phyloP scores from a whole-genome alignment of 2,888 invertebrate genomes.

The Amphipyra berbera region DNA sequence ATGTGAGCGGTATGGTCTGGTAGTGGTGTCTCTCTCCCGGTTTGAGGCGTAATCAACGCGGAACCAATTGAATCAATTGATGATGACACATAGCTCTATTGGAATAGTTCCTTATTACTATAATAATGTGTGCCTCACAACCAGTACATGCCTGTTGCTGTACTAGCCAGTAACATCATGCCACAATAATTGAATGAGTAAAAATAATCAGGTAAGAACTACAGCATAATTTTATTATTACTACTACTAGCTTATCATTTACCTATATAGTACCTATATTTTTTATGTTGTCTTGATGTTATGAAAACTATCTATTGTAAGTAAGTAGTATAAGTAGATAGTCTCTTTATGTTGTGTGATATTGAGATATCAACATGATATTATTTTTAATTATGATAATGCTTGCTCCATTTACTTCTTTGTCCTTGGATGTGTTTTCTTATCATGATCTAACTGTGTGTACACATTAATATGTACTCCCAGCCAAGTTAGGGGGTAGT shows the following conservation, averaged over 20 bases:
- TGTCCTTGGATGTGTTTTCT: not conserved
- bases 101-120: conserved; percentile 15
- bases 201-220: not conserved
- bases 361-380: conserved; percentile 36
- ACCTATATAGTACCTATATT: too few relatives aligned
- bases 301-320: conserved; percentile 18
- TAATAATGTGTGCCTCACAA: not conserved
- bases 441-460: not conserved
- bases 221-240: not conserved
- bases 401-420: conserved; percentile 1
- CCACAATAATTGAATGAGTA: not conserved
- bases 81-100: conserved; percentile 39
- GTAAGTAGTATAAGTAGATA: conserved; percentile 32
- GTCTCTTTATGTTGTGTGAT: conserved; percentile 18
- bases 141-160: not conserved
- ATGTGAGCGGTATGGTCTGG: conserved; percentile 1
- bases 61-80: conserved; percentile 63
- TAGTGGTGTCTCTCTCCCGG: not conserved
- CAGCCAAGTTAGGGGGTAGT: not conserved
- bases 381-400: conserved; percentile 26
- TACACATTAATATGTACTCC: not conserved
- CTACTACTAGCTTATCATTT: conserved; percentile 21
- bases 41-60: conserved; percentile 10
- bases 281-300: conserved; percentile 1
- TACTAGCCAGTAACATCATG: not conserved